Base-by-base conservation (phyloP, 2,888 invertebrate species). In the Heliconius aoede region DNA sequence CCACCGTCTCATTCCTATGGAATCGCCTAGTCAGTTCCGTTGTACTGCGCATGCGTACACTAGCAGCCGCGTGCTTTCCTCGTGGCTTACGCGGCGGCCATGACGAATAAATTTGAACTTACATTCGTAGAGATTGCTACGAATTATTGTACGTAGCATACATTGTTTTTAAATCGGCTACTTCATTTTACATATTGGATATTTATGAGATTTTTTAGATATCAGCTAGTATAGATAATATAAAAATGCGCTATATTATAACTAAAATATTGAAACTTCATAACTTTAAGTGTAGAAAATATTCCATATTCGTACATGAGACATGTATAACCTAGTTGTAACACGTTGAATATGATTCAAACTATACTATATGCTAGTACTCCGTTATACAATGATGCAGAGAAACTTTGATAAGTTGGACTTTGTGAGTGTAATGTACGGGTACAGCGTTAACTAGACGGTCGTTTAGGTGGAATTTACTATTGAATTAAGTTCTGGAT, bases 21-120 rank as follows among this genome's bases (percentile, higher is more conserved):
- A 55, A 58, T 58, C 81, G 78, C 76, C 74, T 72, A 77, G 75
- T 58, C 55, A 28, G 73, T 71, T 69, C 69, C 76, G 80, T 73
- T 79, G 82, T 80, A 86, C 79, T 77, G 86, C 94, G 93, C 94
- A 91, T 88, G 93, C 92, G 91, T 90, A 89, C 87, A 86, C 87
- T 87, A 88, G 85, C 80, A 26, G 83, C 90, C 88, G 88, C 93
- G 90, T 93, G 91, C 85, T 90, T 86, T 86, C 91, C 92, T 91
- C 93, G 93, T 93, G 91, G 85, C 82, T 78, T 81, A 79, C 81
- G 80, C 76, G 76, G 78, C 80, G 76, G 80, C 83, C 82, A 83
- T 83, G 81, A 81, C 82, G 79, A 80, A 81, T 81, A 80, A 79
- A 80, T 77, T 76, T 79, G 74, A 77, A 78, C 79, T 78, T 76